These are phyloP conservation scores for Dendrolimus pini DNA, from an alignment of 2,888 invertebrate species.

Conservation along the genomic window DNA sequence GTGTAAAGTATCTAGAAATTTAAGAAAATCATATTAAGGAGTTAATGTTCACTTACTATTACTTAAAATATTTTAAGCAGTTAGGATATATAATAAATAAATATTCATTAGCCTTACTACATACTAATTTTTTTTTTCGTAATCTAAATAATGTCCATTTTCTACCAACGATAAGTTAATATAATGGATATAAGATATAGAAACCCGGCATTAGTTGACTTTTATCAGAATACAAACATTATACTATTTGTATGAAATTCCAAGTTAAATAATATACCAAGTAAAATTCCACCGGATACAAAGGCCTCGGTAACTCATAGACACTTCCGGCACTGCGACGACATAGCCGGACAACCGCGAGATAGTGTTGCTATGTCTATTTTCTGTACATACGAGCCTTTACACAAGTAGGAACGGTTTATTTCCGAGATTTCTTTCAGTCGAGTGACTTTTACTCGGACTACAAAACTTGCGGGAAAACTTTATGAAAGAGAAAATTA, in stretches of 20 bases:
- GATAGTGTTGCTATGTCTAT: conserved; percentile 44
- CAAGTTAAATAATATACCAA: background rate
- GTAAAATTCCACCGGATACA: conserved; percentile 32
- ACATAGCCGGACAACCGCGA: conserved; percentile 41
- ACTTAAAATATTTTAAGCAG: too few species aligned
- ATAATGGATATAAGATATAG: too few species aligned
- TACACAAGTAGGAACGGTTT: conserved; percentile 36
- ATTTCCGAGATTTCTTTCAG: conserved; percentile 34
- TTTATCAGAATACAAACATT: too few species aligned
- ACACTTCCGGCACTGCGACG: conserved; percentile 65
- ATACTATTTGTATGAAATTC: background rate
- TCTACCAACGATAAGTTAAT: too few species aligned
- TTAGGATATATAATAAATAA: too few species aligned
- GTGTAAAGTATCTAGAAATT: too few species aligned
- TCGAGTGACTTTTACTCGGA: conserved; percentile 8
- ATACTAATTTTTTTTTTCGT: too few species aligned
- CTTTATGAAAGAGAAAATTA: conserved; percentile 10
- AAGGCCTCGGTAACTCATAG: conserved; percentile 61
- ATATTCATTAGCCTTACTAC: too few species aligned
- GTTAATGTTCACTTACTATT: too few species aligned
- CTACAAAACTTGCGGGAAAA: conserved; percentile 13
- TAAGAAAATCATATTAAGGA: too few species aligned
- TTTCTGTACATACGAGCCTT: conserved; percentile 18
- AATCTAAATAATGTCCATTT: too few species aligned
- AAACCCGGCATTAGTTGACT: too few species aligned